Conservation (phyloP, 2,113 vertebrate genomes). For the Amphiprion percula region DNA sequence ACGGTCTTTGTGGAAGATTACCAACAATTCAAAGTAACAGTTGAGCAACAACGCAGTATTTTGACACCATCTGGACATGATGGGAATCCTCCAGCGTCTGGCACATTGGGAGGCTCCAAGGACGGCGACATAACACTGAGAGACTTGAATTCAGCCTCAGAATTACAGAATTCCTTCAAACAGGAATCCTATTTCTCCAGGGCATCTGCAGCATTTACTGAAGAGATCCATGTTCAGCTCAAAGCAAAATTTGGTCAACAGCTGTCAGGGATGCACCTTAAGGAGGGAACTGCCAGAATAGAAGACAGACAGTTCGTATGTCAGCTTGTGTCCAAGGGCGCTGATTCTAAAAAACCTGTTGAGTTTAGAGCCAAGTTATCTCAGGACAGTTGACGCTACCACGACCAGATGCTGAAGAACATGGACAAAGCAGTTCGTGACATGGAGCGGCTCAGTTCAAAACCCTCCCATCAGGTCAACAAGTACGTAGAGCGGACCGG, state of each 20-base stretch:
- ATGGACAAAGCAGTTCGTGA: conserved; percentile 23
- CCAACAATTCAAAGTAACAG: accelerated
- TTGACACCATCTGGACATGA: neutral
- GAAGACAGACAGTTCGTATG: conserved; percentile 46
- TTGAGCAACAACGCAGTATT: accelerated
- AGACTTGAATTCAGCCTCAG: conserved; percentile 30
- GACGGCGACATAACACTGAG: accelerated
- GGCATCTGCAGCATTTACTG: neutral
- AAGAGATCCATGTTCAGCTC: conserved; percentile 33
- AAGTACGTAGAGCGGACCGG: neutral
- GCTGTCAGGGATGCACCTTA: neutral
- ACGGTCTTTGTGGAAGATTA: neutral
- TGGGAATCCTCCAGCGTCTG: neutral
- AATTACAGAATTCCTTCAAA: conserved; percentile 49
- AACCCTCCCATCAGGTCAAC: neutral
- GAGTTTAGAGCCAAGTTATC: conserved; percentile 41
- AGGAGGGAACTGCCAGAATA: conserved; percentile 10
- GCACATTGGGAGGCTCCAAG: neutral
- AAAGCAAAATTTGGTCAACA: conserved; percentile 28
- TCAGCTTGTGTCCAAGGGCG: neutral
- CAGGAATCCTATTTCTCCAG: conserved; percentile 45
- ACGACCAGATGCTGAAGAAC: conserved; percentile 8
- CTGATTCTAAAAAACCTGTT: neutral
- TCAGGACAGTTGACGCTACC: conserved; percentile 26
- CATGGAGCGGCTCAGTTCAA: conserved; percentile 17